A percentile compares a stretch with the other conserved stretches of the same genome.
Conservation (phyloP, 1,140 invertebrate genomes). For the Drosophila kurseongensis region DNA sequence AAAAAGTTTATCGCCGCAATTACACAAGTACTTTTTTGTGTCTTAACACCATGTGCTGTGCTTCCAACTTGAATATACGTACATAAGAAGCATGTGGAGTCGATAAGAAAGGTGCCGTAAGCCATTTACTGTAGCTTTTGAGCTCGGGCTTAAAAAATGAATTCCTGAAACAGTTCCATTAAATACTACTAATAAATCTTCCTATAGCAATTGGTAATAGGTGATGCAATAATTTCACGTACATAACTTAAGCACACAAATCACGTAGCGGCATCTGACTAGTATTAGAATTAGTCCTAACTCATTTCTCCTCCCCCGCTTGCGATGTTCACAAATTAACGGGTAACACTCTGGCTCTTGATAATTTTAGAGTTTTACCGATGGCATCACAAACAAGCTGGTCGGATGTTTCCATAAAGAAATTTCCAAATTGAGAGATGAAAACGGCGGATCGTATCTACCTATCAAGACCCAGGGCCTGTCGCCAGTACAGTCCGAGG, state of each 20-base stretch:
- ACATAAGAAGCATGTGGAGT: slow-evolving; percentile 20
- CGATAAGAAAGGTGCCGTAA: slow-evolving; percentile 35
- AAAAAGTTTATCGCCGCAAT: slow-evolving; percentile 73
- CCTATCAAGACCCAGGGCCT: slow-evolving; percentile 50
- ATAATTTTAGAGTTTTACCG: slow-evolving; percentile 92
- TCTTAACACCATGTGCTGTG: slow-evolving; percentile 10
- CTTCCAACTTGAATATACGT: not conserved
- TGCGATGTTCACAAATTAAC: not conserved
- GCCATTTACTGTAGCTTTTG: slow-evolving; percentile 23
- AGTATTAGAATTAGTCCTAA: slow-evolving; percentile 23
- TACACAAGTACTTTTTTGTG: slow-evolving; percentile 31
- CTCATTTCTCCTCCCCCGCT: not conserved
- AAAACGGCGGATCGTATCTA: slow-evolving; percentile 49
- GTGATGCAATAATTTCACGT: slow-evolving; percentile 18
- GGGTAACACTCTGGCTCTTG: slow-evolving; percentile 1
- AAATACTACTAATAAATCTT: slow-evolving; percentile 14
- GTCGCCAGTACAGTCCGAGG: slow-evolving; percentile 46
- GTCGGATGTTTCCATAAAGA: slow-evolving; percentile 89
- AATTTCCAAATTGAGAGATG: slow-evolving; percentile 53
- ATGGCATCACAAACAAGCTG: slow-evolving; percentile 98
- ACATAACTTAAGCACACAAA: slow-evolving; percentile 12
- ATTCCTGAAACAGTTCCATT: slow-evolving; percentile 9
- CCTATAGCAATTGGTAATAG: slow-evolving; percentile 8
- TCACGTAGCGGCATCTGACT: slow-evolving; percentile 17
- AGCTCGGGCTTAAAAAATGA: slow-evolving; percentile 26